Base-by-base conservation (phyloP, 1,140 invertebrate species). In the Apis mellifera region DNA sequence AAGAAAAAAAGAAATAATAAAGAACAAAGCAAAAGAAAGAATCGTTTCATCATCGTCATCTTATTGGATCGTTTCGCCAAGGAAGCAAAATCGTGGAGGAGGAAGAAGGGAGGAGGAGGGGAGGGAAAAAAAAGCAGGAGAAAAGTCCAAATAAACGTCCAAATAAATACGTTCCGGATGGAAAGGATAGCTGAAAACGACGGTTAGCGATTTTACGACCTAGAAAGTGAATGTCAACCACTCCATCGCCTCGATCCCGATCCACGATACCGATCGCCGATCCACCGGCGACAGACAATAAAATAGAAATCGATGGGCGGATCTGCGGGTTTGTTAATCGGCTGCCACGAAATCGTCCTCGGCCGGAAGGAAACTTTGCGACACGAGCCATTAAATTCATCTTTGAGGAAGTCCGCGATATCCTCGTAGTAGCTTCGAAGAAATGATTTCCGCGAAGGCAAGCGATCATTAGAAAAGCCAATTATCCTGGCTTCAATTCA, bases 141-240 rank as follows among this genome's bases (percentile, higher is more conserved):
- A 15, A n/a, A 82, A 68, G 54, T 12, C 50, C 15, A 8, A 68
- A 60, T 4, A 64, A 48, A 60, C 13, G n/a, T 42, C 84, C 83
- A 68, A 72, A 62, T 86, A 78, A 21, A 92, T 92, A 92, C 77
- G 90, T 90, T 90, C 80, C 89, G 84, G 83, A 75, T 80, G 90
- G 84, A 88, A 92, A 89, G 84, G 48, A 65, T 13, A 7, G 15
- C 57, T 74, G 77, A 86, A 74, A 50, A 79, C 76, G 73, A 80
- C 19, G 26, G 26, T 65, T 79, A 73, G 80, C 77, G 85, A 91
- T 91, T 94, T 94, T 92, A 94, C 90, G 90, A 91, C 86, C 89
- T 93, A 93, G 93, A 93, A 94, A 94, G 93, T 92, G 91, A 92
- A 93, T 93, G 91, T 90, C 84, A 91, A 85, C 23, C 68, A 66